Base-by-base conservation (phyloP, 2,797 vertebrate genomes). In the Melanogrammus aeglefinus region DNA sequence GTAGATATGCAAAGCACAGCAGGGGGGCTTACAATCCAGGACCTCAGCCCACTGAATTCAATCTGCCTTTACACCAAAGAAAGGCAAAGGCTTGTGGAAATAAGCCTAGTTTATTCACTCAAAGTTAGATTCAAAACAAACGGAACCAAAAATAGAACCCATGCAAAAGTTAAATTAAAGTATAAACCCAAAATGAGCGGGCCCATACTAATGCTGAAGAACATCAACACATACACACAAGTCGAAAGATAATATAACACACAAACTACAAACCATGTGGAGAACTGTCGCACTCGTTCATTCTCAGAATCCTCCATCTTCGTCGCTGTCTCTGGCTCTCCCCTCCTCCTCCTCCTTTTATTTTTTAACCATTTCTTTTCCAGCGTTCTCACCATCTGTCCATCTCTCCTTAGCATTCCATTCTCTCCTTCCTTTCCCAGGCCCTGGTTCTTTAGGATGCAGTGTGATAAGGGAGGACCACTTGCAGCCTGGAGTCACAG, bases 1-100 rank as follows among this genome's bases (percentile, higher is more conserved):
- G 63, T 71, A 88, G 86, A 88, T 89, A 78, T 89, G 86, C 86
- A 82, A 86, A 24, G 79, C 84, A 81, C 90, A 88, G 85, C 87
- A 85, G 85, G 82, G 69, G 75, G 78, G 84, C 77, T 80, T 79
- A 82, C 78, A 80, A 80, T 84, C 83, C 82, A 88, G 77, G 83
- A 82, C 85, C 85, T 87, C 83, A 80, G 77, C 75, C 75, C 75
- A 85, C 63, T 31, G 14, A 14, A 69, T 27, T 27, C 63, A 69
- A 69, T 69, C 63, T 69, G 63, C 63, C 63, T 27, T 9, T 4
- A 16, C 8, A 69, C n/a, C n/a, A 18, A 51, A 18, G 16, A 7
- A 69, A 69, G 63, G 63, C 2, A 27, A 12, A 12, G 57, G 57
- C 57, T 66, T 27, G 24, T 69, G 24, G n/a, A 27, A 69, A 69